Conservation (phyloP, 2,113 vertebrate species). For the Saimiri boliviensis region DNA sequence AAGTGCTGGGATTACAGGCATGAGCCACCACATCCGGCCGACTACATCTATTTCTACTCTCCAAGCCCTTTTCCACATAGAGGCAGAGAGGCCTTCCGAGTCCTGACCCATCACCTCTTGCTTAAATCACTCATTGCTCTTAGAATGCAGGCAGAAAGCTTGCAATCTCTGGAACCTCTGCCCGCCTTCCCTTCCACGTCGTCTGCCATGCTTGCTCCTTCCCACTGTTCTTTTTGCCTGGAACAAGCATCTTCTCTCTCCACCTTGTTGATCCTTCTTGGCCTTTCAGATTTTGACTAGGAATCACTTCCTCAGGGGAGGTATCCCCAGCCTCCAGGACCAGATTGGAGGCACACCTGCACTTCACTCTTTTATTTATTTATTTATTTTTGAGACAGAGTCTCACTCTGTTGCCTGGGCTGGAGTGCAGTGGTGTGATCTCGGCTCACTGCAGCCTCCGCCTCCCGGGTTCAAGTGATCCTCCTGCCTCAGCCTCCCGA, state of each 20-base stretch:
- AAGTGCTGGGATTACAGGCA: too few relatives aligned
- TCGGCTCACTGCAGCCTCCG: too few relatives aligned
- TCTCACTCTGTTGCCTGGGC: too few relatives aligned
- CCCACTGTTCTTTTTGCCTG: not conserved
- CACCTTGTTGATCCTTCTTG: too few relatives aligned
- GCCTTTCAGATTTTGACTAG: not conserved
- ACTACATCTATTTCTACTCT: not conserved
- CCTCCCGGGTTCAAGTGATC: too few relatives aligned
- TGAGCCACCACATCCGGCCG: too few relatives aligned
- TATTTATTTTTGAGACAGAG: too few relatives aligned
- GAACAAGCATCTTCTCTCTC: not conserved
- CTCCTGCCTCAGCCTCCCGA: too few relatives aligned
- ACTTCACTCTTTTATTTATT: not conserved
- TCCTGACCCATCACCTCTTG: too few relatives aligned
- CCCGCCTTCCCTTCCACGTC: not conserved
- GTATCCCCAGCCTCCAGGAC: not conserved
- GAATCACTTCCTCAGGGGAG: not conserved
- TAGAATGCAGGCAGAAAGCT: too few relatives aligned
- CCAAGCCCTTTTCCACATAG: not conserved
- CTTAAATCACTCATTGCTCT: not conserved
- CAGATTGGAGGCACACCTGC: not conserved
- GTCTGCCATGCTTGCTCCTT: not conserved
- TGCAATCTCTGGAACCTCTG: not conserved
- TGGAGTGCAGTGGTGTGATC: too few relatives aligned
- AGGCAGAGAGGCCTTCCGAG: not conserved